Evolutionary conservation across 2,113 vertebrate species (phyloP).

Genomic region (Channa maculata): DNA sequence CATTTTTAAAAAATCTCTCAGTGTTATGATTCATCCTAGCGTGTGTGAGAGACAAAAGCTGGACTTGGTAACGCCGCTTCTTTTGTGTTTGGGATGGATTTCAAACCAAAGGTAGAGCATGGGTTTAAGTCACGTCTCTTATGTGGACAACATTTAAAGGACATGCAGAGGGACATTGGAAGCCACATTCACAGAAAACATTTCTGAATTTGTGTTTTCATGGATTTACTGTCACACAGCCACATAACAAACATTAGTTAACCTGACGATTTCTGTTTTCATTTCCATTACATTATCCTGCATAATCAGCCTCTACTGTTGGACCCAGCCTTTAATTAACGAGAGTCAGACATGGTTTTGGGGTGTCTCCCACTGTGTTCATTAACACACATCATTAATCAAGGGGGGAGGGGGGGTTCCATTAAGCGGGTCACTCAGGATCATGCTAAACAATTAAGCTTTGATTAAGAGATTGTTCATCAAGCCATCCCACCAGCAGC

Average conservation of each 20-base stretch:
- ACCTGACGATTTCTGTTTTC: slow-evolving; percentile 11
- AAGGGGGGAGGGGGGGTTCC: slow-evolving; percentile 72
- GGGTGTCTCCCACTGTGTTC: slow-evolving; percentile 79
- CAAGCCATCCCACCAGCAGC: slow-evolving; percentile 59
- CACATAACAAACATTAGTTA: slow-evolving; percentile 6
- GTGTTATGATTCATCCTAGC: background rate
- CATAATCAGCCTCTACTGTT: slow-evolving; percentile 20
- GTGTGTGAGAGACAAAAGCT: slow-evolving; percentile 45
- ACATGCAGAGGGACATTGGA: slow-evolving; percentile 19
- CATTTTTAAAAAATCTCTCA: background rate
- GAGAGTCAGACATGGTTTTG: slow-evolving; percentile 70
- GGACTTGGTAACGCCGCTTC: slow-evolving; percentile 46
- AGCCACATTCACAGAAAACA: background rate
- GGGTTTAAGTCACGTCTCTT: slow-evolving; percentile 14
- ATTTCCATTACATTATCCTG: slow-evolving; percentile 23
- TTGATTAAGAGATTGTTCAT: slow-evolving; percentile 86
- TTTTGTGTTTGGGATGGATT: slow-evolving; percentile 22
- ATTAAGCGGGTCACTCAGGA: slow-evolving; percentile 82
- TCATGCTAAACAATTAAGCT: slow-evolving; percentile 84
- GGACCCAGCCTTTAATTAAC: slow-evolving; percentile 75
- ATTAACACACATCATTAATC: slow-evolving; percentile 85
- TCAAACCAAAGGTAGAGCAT: slow-evolving; percentile 34
- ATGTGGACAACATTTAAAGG: slow-evolving; percentile 29
- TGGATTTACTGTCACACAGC: background rate
- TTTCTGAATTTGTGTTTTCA: background rate